These are phyloP conservation scores for Ylistrum balloti DNA, from an alignment of 1,140 invertebrate genomes.

Conservation along the genomic window DNA sequence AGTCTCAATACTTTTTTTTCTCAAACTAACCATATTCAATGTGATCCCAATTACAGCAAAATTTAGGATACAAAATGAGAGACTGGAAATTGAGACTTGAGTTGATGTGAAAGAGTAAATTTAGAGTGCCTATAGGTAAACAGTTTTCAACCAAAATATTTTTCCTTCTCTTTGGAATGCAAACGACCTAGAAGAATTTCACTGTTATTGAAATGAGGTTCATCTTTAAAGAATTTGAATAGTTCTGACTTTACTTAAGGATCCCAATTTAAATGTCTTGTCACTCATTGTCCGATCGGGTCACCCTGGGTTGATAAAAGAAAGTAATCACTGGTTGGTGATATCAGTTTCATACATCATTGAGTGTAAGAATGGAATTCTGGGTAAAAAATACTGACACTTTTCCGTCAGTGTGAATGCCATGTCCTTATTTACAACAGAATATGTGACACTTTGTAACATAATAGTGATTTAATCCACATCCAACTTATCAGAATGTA, in stretches of 20 bases:
- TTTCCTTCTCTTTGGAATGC: too few species aligned
- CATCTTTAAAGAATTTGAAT: slow-evolving; percentile 9
- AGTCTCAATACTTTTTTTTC: too few species aligned
- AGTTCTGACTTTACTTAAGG: neutral
- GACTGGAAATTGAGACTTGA: too few species aligned
- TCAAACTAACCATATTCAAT: too few species aligned
- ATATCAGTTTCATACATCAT: neutral
- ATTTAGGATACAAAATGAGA: too few species aligned
- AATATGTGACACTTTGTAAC: too few species aligned
- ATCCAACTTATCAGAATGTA: too few species aligned
- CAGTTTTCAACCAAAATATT: too few species aligned
- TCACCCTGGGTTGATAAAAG: neutral
- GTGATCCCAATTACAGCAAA: too few species aligned
- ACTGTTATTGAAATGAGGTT: neutral
- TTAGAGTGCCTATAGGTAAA: too few species aligned
- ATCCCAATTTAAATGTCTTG: neutral
- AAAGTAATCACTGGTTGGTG: neutral
- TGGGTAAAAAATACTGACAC: neutral
- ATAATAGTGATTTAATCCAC: too few species aligned
- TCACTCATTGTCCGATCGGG: neutral
- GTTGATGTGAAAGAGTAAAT: too few species aligned
- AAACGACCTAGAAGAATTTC: neutral
- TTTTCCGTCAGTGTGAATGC: neutral
- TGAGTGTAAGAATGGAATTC: neutral
- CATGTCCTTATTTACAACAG: neutral